Percentiles rank a stretch among this genome's conserved stretches.
phyloP scores from a whole-genome alignment of 2,797 vertebrate species.

The Crenichthys baileyi region DNA sequence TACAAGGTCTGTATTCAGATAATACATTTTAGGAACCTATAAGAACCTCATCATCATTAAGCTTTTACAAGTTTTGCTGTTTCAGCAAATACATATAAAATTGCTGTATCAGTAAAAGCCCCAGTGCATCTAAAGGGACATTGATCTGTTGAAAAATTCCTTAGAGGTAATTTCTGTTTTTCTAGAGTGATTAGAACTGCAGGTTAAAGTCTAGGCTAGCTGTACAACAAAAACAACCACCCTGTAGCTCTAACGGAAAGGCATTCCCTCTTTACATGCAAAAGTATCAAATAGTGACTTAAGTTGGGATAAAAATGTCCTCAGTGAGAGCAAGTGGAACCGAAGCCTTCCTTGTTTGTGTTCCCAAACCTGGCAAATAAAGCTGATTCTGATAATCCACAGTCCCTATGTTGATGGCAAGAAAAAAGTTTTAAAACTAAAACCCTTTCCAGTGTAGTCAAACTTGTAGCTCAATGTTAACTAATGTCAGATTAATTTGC shows the following conservation, averaged over 20 bases:
- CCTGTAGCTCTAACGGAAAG: not conserved
- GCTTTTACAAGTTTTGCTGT: not conserved
- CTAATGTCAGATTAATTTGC: not conserved
- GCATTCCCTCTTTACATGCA: conserved; percentile 14
- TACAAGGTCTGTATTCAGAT: not conserved
- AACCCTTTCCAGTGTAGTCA: not conserved
- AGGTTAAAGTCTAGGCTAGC: conserved; percentile 5
- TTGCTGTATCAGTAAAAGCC: not conserved
- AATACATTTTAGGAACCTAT: not conserved
- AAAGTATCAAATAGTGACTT: not conserved
- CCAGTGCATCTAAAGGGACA: not conserved
- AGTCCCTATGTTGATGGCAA: not conserved
- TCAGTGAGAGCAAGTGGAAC: no score
- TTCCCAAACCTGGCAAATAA: no score
- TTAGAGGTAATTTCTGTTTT: conserved; percentile 31
- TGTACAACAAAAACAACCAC: conserved; percentile 23
- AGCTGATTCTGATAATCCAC: not conserved
- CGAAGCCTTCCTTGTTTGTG: no score
- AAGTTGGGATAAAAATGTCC: not conserved
- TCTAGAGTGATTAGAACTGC: conserved; percentile 42
- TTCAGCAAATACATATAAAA: not conserved
- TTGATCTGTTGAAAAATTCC: not conserved
- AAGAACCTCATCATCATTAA: not conserved
- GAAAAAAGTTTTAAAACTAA: not conserved
- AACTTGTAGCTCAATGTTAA: not conserved